phyloP scores from a whole-genome alignment of 2,113 vertebrate genomes.

The Acrocephalus kingi region DNA sequence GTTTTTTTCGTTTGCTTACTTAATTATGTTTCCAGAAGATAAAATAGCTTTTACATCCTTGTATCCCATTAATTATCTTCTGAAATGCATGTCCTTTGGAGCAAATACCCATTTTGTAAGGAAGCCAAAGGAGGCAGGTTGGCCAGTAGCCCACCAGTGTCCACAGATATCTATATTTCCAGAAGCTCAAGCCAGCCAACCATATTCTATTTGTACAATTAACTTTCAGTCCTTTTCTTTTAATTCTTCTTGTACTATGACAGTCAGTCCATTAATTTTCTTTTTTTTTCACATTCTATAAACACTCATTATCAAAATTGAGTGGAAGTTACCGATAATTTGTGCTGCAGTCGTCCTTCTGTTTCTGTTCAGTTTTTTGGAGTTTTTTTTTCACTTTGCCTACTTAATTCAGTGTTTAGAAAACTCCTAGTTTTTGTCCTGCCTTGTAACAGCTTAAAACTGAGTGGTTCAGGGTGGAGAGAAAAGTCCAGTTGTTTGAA shows the following conservation, averaged over 20 bases:
- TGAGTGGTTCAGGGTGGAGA: background rate
- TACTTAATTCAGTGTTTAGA: background rate
- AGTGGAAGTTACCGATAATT: background rate
- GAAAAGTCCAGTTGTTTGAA: background rate
- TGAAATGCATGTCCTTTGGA: background rate
- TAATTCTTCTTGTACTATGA: background rate
- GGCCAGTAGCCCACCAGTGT: background rate
- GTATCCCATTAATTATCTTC: background rate
- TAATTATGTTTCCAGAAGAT: background rate
- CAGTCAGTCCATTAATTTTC: background rate
- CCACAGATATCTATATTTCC: background rate
- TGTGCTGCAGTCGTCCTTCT: background rate
- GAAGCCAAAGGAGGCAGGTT: background rate
- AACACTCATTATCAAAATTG: background rate
- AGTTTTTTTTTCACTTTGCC: background rate
- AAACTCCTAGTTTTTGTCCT: background rate
- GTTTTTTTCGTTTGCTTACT: background rate
- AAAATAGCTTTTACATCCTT: background rate
- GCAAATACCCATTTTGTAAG: background rate
- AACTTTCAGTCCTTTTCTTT: background rate
- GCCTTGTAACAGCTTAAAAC: background rate
- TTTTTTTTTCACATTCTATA: background rate
- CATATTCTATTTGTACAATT: background rate
- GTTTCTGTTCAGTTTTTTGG: too few relatives aligned
- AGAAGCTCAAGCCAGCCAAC: background rate